phyloP scores from a whole-genome alignment of 2,888 invertebrate species.

The Phyllotreta striolata region DNA sequence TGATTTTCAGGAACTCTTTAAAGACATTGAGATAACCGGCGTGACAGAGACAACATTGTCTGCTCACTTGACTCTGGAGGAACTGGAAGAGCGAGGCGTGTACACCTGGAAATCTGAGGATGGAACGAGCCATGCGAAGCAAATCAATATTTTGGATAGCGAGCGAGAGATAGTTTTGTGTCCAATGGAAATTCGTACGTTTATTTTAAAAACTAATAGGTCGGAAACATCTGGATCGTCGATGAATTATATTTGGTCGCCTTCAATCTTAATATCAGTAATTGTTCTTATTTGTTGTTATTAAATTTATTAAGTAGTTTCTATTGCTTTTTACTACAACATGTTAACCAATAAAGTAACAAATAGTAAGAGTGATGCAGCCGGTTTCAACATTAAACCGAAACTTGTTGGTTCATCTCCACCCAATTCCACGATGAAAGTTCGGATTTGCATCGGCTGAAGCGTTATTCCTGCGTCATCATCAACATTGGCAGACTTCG shows the following conservation, averaged over 20 bases:
- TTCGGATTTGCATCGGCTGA: constrained; percentile 76
- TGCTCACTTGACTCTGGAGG: constrained; percentile 42
- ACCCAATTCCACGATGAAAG: constrained; percentile 64
- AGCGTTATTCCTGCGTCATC: constrained; percentile 63
- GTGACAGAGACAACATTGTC: constrained; percentile 46
- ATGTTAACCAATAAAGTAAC: background rate
- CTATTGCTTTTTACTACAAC: background rate
- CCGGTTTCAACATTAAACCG: constrained; percentile 1
- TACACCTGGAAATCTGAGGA: constrained; percentile 28
- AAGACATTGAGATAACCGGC: constrained; percentile 43
- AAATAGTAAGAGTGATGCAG: background rate
- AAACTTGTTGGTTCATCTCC: background rate
- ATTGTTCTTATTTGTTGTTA: no score
- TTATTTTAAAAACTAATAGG: no score
- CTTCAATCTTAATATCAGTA: no score
- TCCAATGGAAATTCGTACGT: no score
- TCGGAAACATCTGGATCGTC: no score
- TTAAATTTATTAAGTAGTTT: no score
- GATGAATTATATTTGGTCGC: no score
- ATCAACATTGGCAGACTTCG: constrained; percentile 62
- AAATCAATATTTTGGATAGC: background rate
- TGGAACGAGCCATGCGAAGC: background rate
- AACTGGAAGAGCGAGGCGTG: constrained; percentile 49
- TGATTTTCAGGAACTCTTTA: constrained; percentile 47
- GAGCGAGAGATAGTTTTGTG: no score